Evolutionary conservation across 92 coral and sea anemone species (phyloP).

Genomic region (Phenganax marumi): DNA sequence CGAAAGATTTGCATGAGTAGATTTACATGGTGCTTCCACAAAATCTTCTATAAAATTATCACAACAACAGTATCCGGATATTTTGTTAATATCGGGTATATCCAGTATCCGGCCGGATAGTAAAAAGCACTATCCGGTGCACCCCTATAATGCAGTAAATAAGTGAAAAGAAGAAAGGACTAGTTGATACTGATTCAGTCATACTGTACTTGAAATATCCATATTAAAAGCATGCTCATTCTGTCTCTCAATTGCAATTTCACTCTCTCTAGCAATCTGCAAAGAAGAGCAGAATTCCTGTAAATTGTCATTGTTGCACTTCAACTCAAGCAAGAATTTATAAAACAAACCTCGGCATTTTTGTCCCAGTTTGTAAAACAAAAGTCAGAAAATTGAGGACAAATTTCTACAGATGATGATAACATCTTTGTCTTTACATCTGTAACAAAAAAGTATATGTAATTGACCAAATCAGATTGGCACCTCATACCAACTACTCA

Average conservation of each 20-base stretch:
- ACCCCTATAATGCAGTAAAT: too few relatives aligned
- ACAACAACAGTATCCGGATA: too few relatives aligned
- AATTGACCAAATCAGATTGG: not conserved
- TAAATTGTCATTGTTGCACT: not conserved
- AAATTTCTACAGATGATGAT: constrained; percentile 68
- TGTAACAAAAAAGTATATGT: constrained; percentile 17
- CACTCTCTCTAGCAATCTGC: constrained; percentile 23
- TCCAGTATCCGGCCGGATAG: too few relatives aligned
- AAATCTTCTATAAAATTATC: too few relatives aligned
- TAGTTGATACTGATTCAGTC: not conserved
- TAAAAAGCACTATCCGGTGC: too few relatives aligned
- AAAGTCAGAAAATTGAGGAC: constrained; percentile 89
- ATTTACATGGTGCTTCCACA: too few relatives aligned
- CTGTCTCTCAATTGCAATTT: constrained; percentile 38
- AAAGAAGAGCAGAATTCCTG: not conserved
- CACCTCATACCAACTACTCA: too few relatives aligned
- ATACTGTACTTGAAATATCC: constrained; percentile 67
- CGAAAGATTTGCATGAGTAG: too few relatives aligned
- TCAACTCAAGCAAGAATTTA: not conserved
- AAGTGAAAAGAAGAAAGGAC: too few relatives aligned
- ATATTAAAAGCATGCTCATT: constrained; percentile 88
- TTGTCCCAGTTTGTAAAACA: constrained; percentile 92
- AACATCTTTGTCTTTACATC: constrained; percentile 67
- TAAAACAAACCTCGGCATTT: constrained; percentile 49
- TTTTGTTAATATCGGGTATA: too few relatives aligned